Evolutionary conservation across 2,888 invertebrate species (phyloP).

Genomic region (Diploptera punctata): DNA sequence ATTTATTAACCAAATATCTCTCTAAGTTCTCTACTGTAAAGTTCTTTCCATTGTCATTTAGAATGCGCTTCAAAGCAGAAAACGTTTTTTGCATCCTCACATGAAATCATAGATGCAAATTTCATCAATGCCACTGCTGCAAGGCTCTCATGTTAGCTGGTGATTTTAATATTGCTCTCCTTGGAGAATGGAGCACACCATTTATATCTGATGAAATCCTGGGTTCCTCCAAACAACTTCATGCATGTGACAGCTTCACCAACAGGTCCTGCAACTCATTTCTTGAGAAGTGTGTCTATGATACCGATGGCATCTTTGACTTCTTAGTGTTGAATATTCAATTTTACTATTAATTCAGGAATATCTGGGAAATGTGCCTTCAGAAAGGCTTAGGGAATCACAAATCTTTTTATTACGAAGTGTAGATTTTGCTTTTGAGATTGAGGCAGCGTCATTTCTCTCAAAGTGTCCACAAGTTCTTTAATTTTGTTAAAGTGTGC

Average conservation of each 20-base stretch:
- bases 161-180: background rate
- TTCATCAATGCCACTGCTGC: background rate
- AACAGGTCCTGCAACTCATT: background rate
- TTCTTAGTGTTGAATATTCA: background rate
- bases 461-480: background rate
- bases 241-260: background rate
- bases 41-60: background rate
- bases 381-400: background rate
- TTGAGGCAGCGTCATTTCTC: background rate
- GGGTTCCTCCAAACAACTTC: background rate
- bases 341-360: background rate
- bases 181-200: background rate
- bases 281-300: background rate
- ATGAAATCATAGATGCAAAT: background rate
- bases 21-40: background rate
- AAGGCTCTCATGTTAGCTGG: background rate
- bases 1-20: too few relatives aligned
- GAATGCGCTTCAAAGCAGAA: background rate
- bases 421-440: background rate
- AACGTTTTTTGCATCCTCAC: background rate
- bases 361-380: background rate
- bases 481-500: background rate
- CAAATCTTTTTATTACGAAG: background rate
- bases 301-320: background rate
- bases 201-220: background rate